Evolutionary conservation across 2,888 invertebrate genomes (phyloP), one percentile per base, ranked within the genome.

Genomic region (Dynastes hyllus): DNA sequence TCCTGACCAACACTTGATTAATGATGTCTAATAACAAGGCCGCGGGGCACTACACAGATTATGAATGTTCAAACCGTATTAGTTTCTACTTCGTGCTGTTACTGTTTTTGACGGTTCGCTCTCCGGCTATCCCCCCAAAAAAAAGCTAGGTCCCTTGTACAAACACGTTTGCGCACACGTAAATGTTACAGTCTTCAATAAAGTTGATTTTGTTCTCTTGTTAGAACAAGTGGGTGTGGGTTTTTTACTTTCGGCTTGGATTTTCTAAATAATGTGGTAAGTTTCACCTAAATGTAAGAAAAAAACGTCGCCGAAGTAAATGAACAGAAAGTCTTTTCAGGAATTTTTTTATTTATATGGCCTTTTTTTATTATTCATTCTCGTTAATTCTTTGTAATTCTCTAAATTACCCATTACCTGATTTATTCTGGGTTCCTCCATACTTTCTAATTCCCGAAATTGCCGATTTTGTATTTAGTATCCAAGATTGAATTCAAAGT

Each of bases 1-100:
- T 89, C 89, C 89, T 89, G 89, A 87, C 88, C 88, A 87, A 88
- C 86, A 82, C 86, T 88, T 89, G 89, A 89, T 89, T 89, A 89
- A 89, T 89, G 89, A 88, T 89, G 87, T 87, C 88, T 89, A 89
- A 89, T 89, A 89, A 89, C 88, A 88, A 87, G 85, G 83, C 84
- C 84, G 83, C 81, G 83, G 84, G 84, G 83, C 82, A 83, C 78
- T 81, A 81, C 82, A 81, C 83, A 83, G 84, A 84, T 84, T 84
- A 84, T 84, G 84, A 84, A 85, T 85, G 85, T 84, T 85, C 85
- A 84, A 84, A 84, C 85, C 83, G 84, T 85, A 85, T 86, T 86
- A 86, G 85, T 86, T 85, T 84, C 83, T 80, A 83, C 80, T 82
- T 83, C 83, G 83, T 84, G 83, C 84, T 84, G 84, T 86, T 86